A percentile compares a stretch with the other conserved stretches of the same genome.
These are phyloP conservation scores for Schizothorax lantsangensis DNA, from an alignment of 2,797 vertebrate species.

Conservation along the genomic window DNA sequence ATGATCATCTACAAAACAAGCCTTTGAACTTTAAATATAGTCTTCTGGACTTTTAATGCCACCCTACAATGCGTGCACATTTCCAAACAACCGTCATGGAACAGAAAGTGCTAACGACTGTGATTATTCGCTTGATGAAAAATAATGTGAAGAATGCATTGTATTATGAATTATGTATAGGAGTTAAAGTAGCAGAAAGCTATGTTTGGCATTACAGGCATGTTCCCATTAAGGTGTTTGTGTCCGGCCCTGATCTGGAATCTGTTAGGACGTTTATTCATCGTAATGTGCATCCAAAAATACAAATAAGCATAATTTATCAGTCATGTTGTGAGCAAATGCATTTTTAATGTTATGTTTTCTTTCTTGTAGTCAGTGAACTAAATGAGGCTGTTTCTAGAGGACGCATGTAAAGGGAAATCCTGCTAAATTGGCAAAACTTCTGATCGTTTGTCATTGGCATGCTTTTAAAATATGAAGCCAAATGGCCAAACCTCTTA, in stretches of 20 bases:
- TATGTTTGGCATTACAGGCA: constrained; percentile 63
- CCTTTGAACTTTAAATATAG: not conserved
- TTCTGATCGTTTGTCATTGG: not conserved
- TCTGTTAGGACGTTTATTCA: constrained; percentile 52
- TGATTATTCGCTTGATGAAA: constrained; percentile 68
- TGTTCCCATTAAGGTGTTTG: constrained; percentile 60
- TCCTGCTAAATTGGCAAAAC: constrained; percentile 20
- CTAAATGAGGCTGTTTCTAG: constrained; percentile 67
- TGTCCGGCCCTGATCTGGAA: constrained; percentile 32
- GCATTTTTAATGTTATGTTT: constrained; percentile 17
- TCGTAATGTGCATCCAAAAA: constrained; percentile 48
- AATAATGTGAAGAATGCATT: constrained; percentile 62
- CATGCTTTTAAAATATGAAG: not conserved
- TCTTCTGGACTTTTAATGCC: not conserved
- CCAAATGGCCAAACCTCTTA: not conserved
- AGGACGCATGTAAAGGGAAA: constrained; percentile 51
- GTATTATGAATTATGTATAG: constrained; percentile 54
- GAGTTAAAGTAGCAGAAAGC: constrained; percentile 64
- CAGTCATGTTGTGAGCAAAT: constrained; percentile 63
- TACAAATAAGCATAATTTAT: constrained; percentile 52
- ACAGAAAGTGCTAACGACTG: constrained; percentile 66
- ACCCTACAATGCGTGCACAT: not conserved
- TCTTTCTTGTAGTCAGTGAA: not conserved
- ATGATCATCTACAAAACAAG: not conserved
- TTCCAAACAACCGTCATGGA: constrained; percentile 42